Evolutionary conservation across 1,140 invertebrate species (phyloP), one percentile per base, ranked within the genome.

Genomic region (Euschistus heros): DNA sequence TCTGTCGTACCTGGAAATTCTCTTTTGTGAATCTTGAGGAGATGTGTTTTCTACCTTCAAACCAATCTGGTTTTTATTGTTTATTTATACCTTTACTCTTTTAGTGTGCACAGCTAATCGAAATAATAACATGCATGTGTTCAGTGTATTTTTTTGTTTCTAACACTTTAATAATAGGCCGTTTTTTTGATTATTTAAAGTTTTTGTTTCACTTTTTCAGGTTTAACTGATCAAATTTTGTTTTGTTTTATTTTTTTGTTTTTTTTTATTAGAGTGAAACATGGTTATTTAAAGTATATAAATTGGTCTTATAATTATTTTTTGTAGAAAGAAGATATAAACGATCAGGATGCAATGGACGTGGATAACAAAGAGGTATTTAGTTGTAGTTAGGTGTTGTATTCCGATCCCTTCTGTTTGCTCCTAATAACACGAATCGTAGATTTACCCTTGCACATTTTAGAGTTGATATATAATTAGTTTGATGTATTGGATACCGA

Each of bases 241-340:
- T n/a, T 47, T 47, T n/a, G 2, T 47, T 66, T 27, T 33, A 30
- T 47, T 26, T 42, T 17, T 55, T 66, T 46, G n/a, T 63, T 63
- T 64, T 46, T 50, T 20, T 50, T 13, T 50, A 50, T 50, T n/a
- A 15, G 3, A n/a, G 46, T 47, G n/a, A 18, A 50, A 64, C 14
- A 67, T 10, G 7, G 18, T 50, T 24, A 27, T 26, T 63, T 10
- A 63, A 52, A 2, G 46, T 66, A n/a, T 44, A 30, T 46, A 66
- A 67, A 67, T 37, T 55, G 66, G 62, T 24, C 33, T 66, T 27
- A 60, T 63, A 18, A 24, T 63, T 67, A 52, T 47, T 54, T 26
- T 63, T 22, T 59, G 22, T 61, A 30, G 59, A 61, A 30, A 37
- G 59, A 33, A 27, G 37, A 27, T 61, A 33, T 61, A 46, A 15